phyloP scores from a whole-genome alignment of 2,888 invertebrate genomes.

The Ganaspis brasiliensis region DNA sequence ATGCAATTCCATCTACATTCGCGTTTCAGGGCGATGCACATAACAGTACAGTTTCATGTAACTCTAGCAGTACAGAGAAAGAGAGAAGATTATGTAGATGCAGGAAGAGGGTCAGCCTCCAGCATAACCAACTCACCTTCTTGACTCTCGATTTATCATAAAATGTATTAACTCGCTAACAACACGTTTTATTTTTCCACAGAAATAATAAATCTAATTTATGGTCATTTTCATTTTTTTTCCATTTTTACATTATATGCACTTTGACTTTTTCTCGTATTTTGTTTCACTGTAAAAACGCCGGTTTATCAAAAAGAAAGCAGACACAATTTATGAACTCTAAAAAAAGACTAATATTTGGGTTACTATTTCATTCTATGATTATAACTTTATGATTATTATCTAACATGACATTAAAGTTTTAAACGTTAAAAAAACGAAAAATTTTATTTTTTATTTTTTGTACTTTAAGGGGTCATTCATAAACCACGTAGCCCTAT shows the following conservation, averaged over 20 bases:
- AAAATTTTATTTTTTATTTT: no score
- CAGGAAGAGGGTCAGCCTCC: slow-evolving; percentile 40
- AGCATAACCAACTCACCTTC: slow-evolving; percentile 31
- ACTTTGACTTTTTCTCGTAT: no score
- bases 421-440: no score
- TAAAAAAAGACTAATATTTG: no score
- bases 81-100: slow-evolving; percentile 33
- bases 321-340: no score
- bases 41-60: slow-evolving; percentile 35
- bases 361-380: no score
- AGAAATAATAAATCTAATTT: background rate
- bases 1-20: slow-evolving; percentile 61
- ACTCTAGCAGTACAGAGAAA: slow-evolving; percentile 19
- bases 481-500: no score
- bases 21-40: slow-evolving; percentile 47
- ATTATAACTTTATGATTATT: no score
- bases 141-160: slow-evolving; percentile 33
- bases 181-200: background rate
- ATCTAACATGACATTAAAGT: no score
- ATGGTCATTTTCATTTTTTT: background rate
- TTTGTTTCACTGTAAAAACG: no score
- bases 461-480: no score
- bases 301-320: no score
- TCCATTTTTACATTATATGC: background rate
- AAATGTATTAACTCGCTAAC: slow-evolving; percentile 3